These are phyloP conservation scores for Equus przewalskii DNA, from an alignment of 2,113 vertebrate genomes.

Conservation along the genomic window DNA sequence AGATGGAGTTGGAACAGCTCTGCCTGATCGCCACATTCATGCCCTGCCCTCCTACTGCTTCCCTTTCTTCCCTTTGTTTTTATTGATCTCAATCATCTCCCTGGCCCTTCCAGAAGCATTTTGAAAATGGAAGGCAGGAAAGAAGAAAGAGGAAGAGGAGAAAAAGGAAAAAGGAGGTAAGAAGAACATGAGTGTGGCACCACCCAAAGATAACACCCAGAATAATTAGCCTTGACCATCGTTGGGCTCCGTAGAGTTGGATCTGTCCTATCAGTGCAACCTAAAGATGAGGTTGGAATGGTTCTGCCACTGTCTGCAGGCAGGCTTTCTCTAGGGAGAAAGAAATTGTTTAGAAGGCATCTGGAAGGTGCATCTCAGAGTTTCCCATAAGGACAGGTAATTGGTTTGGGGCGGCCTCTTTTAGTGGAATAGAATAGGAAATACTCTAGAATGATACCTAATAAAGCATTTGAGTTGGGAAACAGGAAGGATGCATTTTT, in stretches of 20 bases:
- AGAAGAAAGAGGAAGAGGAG: constrained; percentile 73
- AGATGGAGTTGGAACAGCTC: not conserved
- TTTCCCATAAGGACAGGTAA: not conserved
- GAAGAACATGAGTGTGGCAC: not conserved
- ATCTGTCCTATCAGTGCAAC: not conserved
- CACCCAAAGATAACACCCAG: not conserved
- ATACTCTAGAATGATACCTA: not conserved
- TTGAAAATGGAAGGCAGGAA: constrained; percentile 75
- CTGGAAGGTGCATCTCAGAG: not conserved
- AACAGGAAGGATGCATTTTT: not conserved
- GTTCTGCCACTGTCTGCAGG: constrained; percentile 68
- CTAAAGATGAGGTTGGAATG: not conserved
- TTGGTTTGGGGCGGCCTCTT: not conserved
- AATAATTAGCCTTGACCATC: not conserved
- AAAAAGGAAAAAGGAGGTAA: constrained; percentile 74
- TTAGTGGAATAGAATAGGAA: not conserved
- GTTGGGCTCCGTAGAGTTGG: not conserved
- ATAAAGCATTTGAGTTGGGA: not conserved
- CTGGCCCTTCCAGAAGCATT: constrained; percentile 76
- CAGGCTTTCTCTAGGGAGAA: not conserved
- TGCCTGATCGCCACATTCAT: not conserved
- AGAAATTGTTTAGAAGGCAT: not conserved
- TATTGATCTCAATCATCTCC: constrained; percentile 69
- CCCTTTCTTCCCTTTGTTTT: not conserved
- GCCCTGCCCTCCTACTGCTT: not conserved